Conservation (phyloP, 2,888 invertebrate genomes). For the Bombylius discolor region DNA sequence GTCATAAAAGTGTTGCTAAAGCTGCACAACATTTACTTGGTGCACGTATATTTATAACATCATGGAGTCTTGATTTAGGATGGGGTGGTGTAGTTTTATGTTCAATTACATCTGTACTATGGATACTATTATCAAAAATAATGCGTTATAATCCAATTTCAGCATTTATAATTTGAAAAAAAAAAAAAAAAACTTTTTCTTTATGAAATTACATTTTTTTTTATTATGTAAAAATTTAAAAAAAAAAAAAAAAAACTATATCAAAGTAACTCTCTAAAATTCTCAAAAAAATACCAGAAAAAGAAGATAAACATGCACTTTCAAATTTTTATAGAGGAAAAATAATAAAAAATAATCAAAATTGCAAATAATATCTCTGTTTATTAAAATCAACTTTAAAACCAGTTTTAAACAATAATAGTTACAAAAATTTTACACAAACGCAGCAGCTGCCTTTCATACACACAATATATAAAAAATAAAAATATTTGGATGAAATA, state of each 20-base stretch:
- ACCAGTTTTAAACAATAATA: too few relatives aligned
- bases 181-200: not conserved
- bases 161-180: conserved; percentile 41
- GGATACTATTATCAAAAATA: conserved; percentile 80
- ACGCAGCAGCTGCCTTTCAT: too few relatives aligned
- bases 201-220: not conserved
- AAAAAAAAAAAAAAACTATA: not conserved
- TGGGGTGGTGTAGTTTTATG: conserved; percentile 80
- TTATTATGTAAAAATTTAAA: not conserved
- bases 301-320: too few relatives aligned
- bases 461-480: too few relatives aligned
- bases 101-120: conserved; percentile 66
- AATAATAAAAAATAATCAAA: not conserved
- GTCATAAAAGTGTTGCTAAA: conserved; percentile 38
- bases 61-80: conserved; percentile 72
- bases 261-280: not conserved
- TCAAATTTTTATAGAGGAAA: not conserved
- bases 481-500: too few relatives aligned
- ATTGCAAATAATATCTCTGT: not conserved
- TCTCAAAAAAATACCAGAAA: not conserved
- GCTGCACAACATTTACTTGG: conserved; percentile 46
- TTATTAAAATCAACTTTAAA: not conserved
- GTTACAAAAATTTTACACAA: too few relatives aligned
- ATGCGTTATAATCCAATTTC: conserved; percentile 79
- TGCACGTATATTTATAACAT: conserved; percentile 61